Evolutionary conservation across 2,797 vertebrate species (phyloP).

Genomic region (Typhlichthys subterraneus): DNA sequence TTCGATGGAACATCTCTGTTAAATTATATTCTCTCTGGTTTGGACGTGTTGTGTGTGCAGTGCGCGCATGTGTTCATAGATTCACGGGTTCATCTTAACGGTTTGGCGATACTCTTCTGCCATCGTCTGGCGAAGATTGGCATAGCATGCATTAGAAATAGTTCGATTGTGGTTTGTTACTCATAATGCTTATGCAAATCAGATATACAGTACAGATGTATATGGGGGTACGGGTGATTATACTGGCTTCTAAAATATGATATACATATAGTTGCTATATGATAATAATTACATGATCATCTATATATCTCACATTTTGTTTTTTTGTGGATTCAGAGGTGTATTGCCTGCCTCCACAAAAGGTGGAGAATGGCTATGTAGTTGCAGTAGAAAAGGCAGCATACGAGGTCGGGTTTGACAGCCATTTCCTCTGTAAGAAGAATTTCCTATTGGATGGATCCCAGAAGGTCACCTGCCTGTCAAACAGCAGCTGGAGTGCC

Average conservation of each 20-base stretch:
- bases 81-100: too few species aligned
- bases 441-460: conserved; percentile 81
- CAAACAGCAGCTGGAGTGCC: conserved; percentile 80
- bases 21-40: not conserved
- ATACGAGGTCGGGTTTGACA: conserved; percentile 80
- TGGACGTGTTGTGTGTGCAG: not conserved
- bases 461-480: conserved; percentile 77
- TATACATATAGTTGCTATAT: not conserved
- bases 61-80: not conserved
- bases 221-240: not conserved
- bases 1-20: too few species aligned
- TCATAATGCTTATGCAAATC: not conserved
- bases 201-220: not conserved
- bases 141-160: conserved; percentile 33
- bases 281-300: not conserved
- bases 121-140: conserved; percentile 56
- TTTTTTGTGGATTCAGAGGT: conserved; percentile 57
- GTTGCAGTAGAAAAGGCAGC: conserved; percentile 82
- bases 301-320: not conserved
- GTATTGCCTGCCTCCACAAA: conserved; percentile 74
- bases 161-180: not conserved
- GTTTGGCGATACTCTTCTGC: conserved; percentile 55
- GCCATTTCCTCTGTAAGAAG: conserved; percentile 85
- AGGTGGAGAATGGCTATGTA: conserved; percentile 78
- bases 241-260: conserved; percentile 1